A percentile compares a stretch with the other conserved stretches of the same genome.
Conservation (phyloP, 1,140 invertebrate species). For the Chrysomallon squamiferum region DNA sequence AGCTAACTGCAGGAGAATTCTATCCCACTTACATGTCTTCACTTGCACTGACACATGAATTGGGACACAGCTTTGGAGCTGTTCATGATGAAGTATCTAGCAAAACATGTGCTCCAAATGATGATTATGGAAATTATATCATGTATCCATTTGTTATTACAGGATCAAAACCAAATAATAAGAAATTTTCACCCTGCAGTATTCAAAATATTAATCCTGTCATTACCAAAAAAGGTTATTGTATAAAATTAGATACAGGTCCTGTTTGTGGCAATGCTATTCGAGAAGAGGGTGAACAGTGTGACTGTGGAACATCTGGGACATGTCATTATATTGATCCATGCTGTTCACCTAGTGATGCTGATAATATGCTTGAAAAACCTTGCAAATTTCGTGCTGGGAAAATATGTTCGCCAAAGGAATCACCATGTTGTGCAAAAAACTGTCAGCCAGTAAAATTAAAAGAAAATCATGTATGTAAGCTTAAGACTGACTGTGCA, state of each 20-base stretch:
- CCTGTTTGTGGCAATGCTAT: slow-evolving; percentile 46
- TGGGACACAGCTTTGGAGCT: slow-evolving; percentile 55
- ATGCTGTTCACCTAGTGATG: slow-evolving; percentile 42
- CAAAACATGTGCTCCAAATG: slow-evolving; percentile 25
- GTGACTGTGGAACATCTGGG: slow-evolving; percentile 45
- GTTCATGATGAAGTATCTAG: slow-evolving; percentile 34
- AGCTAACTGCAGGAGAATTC: slow-evolving; percentile 25
- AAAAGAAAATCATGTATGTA: slow-evolving; percentile 18
- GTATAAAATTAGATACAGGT: background rate
- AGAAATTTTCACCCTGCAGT: slow-evolving; percentile 50
- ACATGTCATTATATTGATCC: slow-evolving; percentile 36
- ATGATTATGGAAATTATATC: slow-evolving; percentile 41
- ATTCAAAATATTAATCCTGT: slow-evolving; percentile 47
- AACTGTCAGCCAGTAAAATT: slow-evolving; percentile 24
- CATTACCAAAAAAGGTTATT: slow-evolving; percentile 43
- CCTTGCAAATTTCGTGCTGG: too few relatives aligned
- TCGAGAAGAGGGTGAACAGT: slow-evolving; percentile 45
- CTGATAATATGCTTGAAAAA: too few relatives aligned
- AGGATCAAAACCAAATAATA: slow-evolving; percentile 41
- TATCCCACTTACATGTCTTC: slow-evolving; percentile 22
- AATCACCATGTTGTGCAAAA: slow-evolving; percentile 32
- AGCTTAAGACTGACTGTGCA: slow-evolving; percentile 25
- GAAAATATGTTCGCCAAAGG: slow-evolving; percentile 27
- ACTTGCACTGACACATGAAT: slow-evolving; percentile 46
- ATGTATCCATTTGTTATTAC: slow-evolving; percentile 41